Conservation (phyloP, 2,888 invertebrate species). For the Clistopyga incitator region DNA sequence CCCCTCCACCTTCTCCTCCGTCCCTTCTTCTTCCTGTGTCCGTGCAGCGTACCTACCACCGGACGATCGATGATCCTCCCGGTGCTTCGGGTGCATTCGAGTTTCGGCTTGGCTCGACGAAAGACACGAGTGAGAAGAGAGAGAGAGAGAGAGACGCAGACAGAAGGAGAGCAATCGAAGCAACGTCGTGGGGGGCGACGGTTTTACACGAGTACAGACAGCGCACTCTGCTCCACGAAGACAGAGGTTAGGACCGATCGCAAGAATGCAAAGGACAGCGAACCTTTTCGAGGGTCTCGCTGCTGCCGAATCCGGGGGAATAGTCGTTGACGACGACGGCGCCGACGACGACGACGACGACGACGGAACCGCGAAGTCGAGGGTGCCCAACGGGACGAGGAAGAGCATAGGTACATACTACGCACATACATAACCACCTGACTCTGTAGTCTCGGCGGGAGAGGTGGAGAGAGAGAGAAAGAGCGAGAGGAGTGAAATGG, state of each 20-base stretch:
- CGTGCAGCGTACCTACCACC: conserved; percentile 6
- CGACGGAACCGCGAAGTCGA: conserved; percentile 1
- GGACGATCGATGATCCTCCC: conserved; percentile 43
- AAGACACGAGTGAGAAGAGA: conserved; percentile 29
- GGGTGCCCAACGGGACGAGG: conserved; percentile 11
- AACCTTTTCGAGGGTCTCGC: conserved; percentile 13
- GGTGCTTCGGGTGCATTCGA: conserved; percentile 38
- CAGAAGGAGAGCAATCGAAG: conserved; percentile 11
- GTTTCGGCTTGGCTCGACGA: conserved; percentile 31
- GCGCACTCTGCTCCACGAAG: conserved; percentile 15
- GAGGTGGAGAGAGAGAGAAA: conserved; percentile 40
- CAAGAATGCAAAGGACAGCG: conserved; percentile 7
- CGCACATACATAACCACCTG: conserved; percentile 20
- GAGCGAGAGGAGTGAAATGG: conserved; percentile 36
- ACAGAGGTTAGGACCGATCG: neutral
- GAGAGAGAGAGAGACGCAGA: conserved; percentile 7
- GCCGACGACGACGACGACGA: neutral
- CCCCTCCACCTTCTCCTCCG: neutral
- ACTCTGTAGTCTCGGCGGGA: conserved; percentile 53
- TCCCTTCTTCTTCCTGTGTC: conserved; percentile 21
- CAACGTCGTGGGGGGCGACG: conserved; percentile 5
- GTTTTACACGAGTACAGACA: conserved; percentile 6
- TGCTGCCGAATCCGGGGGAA: conserved; percentile 25
- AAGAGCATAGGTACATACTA: neutral
- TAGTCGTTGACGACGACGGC: conserved; percentile 19